These are phyloP conservation scores for Trachymyrmex cornetzi DNA, from an alignment of 1,140 invertebrate genomes.

Conservation along the genomic window DNA sequence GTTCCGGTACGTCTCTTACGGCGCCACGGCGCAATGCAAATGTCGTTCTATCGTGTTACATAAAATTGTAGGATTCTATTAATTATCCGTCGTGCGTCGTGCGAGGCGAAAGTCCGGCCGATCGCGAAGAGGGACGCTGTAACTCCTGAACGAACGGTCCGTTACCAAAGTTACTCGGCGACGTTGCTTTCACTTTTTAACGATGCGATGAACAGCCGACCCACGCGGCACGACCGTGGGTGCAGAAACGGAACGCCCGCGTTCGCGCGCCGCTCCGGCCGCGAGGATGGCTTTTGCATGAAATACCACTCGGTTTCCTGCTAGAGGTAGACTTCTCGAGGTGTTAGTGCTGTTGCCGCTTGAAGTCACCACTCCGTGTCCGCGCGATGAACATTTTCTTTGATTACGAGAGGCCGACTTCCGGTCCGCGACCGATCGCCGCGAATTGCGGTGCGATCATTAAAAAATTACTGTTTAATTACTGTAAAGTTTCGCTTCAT, in stretches of 20 bases:
- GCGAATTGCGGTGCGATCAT: slow-evolving; percentile 44
- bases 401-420: slow-evolving; percentile 59
- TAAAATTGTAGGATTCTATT: slow-evolving; percentile 36
- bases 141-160: slow-evolving; percentile 47
- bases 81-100: slow-evolving; percentile 39
- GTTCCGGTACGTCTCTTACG: neutral
- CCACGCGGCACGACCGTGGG: slow-evolving; percentile 49
- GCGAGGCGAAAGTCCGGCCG: slow-evolving; percentile 35
- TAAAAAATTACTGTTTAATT: slow-evolving; percentile 64
- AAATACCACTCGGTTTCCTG: slow-evolving; percentile 54
- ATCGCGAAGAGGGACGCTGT: slow-evolving; percentile 35
- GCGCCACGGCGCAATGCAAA: slow-evolving; percentile 17
- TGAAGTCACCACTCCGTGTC: slow-evolving; percentile 45
- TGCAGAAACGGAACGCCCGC: slow-evolving; percentile 62
- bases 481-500: slow-evolving; percentile 53
- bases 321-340: slow-evolving; percentile 3
- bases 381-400: slow-evolving; percentile 58
- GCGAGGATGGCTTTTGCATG: slow-evolving; percentile 50
- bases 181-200: slow-evolving; percentile 63
- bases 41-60: slow-evolving; percentile 26
- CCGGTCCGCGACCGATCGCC: slow-evolving; percentile 41
- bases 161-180: slow-evolving; percentile 57
- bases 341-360: slow-evolving; percentile 30
- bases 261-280: no score
- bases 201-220: slow-evolving; percentile 51